Base-by-base conservation (phyloP, 1,140 invertebrate genomes). In the Palaemon carinicauda region DNA sequence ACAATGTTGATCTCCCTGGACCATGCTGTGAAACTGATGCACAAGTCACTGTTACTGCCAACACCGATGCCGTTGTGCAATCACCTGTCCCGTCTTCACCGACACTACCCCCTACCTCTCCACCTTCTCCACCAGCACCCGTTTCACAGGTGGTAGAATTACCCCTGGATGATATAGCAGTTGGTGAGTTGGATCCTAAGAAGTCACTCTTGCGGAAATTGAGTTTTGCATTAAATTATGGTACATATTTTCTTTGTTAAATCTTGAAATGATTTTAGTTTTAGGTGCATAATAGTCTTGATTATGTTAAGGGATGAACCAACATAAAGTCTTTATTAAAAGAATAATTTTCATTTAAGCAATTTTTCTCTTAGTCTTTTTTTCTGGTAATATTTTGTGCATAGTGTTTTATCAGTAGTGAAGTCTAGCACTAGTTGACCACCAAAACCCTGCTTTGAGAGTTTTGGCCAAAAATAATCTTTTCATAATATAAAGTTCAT, bases 101-200 rank as follows among this genome's bases (percentile, higher is more conserved):
- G 3, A 17, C 82, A 1, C 82, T 50, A 27, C 29, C 82, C 17
- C 82, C 73, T 75, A 56, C 82, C 19, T 21, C 69, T 31, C 82
- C 74, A 17, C 82, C 82, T 4, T 53, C 82, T 17, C 82, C 82
- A 15, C 74, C 82, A 27, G 74, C 80, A 21, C 79, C 78, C 91
- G 90, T 80, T 9, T 88, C 87, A 15, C 91, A 92, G 54, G 91
- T 92, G 65, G 89, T 92, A 9, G 90, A 92, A 80, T 90, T 90
- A 27, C 89, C 88, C 75, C 80, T 90, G 9, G 83, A 90, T 90
- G 89, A 91, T 91, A 84, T 88, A 91, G 80, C 91, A 91, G 75
- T 92, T 91, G 91, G 92, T 92, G 90, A 90, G 77, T 85, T 71
- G 41, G 41, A 41, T 41, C 41, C 41, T 41, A 5, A 41, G 12